These are phyloP conservation scores for Heterodera schachtii DNA, from an alignment of 1,140 invertebrate species.

Conservation along the genomic window DNA sequence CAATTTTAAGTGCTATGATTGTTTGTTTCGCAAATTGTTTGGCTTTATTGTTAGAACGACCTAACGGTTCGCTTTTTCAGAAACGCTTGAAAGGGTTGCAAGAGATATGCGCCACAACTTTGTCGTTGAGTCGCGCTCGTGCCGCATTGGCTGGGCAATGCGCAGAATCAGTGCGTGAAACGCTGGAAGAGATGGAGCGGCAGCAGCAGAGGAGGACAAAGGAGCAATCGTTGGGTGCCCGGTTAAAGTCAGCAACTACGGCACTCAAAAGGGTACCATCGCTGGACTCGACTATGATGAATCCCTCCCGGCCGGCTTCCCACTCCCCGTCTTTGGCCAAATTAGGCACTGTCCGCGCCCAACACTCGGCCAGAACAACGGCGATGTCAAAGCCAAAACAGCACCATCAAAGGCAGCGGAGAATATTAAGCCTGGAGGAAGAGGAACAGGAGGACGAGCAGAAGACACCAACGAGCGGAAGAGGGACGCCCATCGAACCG, in stretches of 20 bases:
- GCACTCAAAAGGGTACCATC: conserved; percentile 2
- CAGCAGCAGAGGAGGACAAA: neutral
- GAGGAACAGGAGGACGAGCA: conserved; percentile 13
- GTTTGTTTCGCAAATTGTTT: too few relatives aligned
- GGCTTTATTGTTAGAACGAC: too few relatives aligned
- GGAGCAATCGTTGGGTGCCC: neutral
- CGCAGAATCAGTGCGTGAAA: conserved; percentile 29
- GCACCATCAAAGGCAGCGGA: neutral
- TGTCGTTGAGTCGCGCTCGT: conserved; percentile 9
- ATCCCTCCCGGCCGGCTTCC: neutral
- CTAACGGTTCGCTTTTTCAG: neutral
- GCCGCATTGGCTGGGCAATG: conserved; percentile 27
- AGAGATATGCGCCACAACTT: conserved; percentile 22
- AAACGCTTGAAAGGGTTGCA: neutral
- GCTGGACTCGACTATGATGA: neutral
- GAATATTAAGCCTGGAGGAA: neutral
- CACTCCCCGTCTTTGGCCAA: neutral
- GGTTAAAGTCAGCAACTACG: conserved; percentile 11
- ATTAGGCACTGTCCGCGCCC: neutral
- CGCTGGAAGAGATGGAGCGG: conserved; percentile 6
- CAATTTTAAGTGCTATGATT: too few relatives aligned
- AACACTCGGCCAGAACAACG: neutral
- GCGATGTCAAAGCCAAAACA: neutral
- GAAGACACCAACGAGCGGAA: conserved; percentile 9
- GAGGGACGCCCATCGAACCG: neutral